Percentiles rank a stretch among this genome's conserved stretches.
Evolutionary conservation across 92 coral and sea anemone genomes (phyloP).

Genomic region (Zoanthus solanderi): DNA sequence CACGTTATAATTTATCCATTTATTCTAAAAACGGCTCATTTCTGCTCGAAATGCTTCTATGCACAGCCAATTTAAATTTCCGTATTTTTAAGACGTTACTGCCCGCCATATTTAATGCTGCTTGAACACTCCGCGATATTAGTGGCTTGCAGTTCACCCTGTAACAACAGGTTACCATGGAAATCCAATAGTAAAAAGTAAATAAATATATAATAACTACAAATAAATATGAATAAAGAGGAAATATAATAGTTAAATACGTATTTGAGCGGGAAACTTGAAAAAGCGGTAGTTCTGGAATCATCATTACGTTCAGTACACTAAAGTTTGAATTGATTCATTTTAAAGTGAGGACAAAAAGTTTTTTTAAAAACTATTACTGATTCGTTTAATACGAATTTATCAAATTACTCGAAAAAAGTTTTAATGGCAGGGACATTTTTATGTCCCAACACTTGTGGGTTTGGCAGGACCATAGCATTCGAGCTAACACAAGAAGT

Average conservation of each 20-base stretch:
- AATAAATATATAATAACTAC: neutral
- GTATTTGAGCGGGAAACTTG: slow-evolving; percentile 36
- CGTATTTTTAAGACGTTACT: neutral
- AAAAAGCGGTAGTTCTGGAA: slow-evolving; percentile 35
- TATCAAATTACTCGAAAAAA: slow-evolving; percentile 13
- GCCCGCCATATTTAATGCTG: slow-evolving; percentile 31
- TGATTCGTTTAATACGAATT: neutral
- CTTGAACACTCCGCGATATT: slow-evolving; percentile 18
- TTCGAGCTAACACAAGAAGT: slow-evolving; percentile 53
- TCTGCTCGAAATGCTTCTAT: slow-evolving; percentile 15
- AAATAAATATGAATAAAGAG: neutral
- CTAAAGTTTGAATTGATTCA: slow-evolving; percentile 7
- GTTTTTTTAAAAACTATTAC: slow-evolving; percentile 1
- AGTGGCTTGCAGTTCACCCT: slow-evolving; percentile 22
- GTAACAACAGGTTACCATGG: slow-evolving; percentile 22
- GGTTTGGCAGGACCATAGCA: slow-evolving; percentile 63
- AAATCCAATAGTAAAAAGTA: neutral
- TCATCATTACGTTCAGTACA: neutral
- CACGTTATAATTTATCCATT: neutral
- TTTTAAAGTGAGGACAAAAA: neutral
- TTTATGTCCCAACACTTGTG: slow-evolving; percentile 73
- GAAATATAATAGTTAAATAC: neutral
- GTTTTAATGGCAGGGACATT: slow-evolving; percentile 69
- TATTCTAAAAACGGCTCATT: neutral
- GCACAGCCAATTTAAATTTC: slow-evolving; percentile 33